Evolutionary conservation across 2,797 vertebrate species (phyloP), one percentile per base, ranked within the genome.

Genomic region (Moxostoma hubbsi): DNA sequence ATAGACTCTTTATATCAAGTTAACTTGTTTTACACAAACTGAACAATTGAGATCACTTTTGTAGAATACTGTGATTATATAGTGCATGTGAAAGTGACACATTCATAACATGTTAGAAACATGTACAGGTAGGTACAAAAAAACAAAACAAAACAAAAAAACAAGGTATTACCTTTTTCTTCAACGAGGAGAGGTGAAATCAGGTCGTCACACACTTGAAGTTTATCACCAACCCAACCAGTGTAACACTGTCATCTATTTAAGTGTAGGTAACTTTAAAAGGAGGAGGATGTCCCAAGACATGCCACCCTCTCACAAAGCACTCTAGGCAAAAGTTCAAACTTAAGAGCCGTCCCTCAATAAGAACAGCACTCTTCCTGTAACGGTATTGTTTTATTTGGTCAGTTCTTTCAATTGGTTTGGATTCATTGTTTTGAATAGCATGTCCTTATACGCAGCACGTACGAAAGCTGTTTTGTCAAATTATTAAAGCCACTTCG

Each of bases 261-360:
- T 7, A 45, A 11, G 55, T 62, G 36, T n/a, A 47, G 66, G 67
- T 68, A 16, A n/a, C 18, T 63, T 36, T 70, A 63, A 62, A 71
- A n/a, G 51, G 6, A 50, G 62, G 13, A 72, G 77, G 69, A 65
- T 63, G 77, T 73, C 58, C 43, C 67, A 66, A 72, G 61, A 66
- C 53, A 13, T 0, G 53, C 77, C 77, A 57, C 50, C 59, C 51
- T 51, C 36, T 71, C 67, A 71, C 24, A 36, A 9, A 46, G 43
- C 36, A n/a, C 50, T 53, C 13, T 7, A 18, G 49, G 36, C 71
- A 18, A 36, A 36, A 36, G 3, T 4, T 36, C 36, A 36, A 36
- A 36, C 2, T 36, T 36, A 36, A 36, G 36, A 36, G 36, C 36
- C 4, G 36, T 36, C 36, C 36, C 36, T 36, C 36, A 4, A 3